Base-by-base conservation (phyloP, 2,113 vertebrate species). In the Albula glossodonta region DNA sequence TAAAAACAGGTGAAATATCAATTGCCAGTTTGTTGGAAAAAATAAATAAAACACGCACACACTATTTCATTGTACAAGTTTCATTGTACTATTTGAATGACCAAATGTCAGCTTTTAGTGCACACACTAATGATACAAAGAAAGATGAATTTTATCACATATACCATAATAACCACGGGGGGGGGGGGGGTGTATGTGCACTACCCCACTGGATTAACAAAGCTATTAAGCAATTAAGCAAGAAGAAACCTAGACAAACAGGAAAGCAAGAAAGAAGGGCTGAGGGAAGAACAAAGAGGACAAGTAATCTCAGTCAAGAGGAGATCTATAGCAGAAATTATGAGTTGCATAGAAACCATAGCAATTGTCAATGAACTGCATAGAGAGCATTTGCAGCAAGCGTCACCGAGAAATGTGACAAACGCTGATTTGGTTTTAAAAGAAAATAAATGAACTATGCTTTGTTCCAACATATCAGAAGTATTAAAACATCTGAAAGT, bases 91-190 rank as follows among this genome's bases (percentile, higher is more conserved):
- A 92, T 91, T 92, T 90, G 93, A 91, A 94, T 90, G 80, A 92
- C 89, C 91, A 90, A 91, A 91, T 93, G 92, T 91, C 91, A 90
- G 91, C 50, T 84, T 93, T 92, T 93, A 93, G 94, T 92, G 93
- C 93, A 93, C 91, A 91, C 90, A 91, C 92, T 85, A 88, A 92
- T 91, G 82, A 89, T 87, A 91, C 86, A 87, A 91, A 83, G 81
- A 87, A 91, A 86, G 88, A 85, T 80, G 4, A 78, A 31, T 91
- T 92, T 83, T 78, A 13, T 50, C 19, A 79, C 78, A 48, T 17
- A 49, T 50, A 79, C 10, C 15, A 48, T 49, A 48, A 17, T 17
- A 49, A 19, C 4, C 41, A 48, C 10, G 78, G 12, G 12, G 17
- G 12, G 12, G 48, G 22, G 51, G 22, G 4, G 4, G 53, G n/a